A percentile compares a stretch with the other conserved stretches of the same genome.
Conservation (phyloP, 2,797 vertebrate species). For the Acrossocheilus wenchowensis region DNA sequence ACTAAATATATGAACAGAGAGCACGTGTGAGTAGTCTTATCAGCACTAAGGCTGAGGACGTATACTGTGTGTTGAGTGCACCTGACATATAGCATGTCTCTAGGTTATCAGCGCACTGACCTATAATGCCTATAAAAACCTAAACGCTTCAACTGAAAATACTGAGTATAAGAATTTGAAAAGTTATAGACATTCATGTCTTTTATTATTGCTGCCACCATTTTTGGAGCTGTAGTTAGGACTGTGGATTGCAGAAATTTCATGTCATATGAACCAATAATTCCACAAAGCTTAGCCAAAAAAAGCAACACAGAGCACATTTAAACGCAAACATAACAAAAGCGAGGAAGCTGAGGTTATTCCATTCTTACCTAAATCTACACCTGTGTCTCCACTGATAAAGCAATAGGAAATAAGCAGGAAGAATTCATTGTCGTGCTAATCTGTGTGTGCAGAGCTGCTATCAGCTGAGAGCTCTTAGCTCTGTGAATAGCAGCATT, state of each 20-base stretch:
- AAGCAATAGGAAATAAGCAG: constrained; percentile 45
- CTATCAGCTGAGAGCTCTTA: constrained; percentile 74
- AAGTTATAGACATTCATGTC: not conserved
- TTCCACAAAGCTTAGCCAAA: constrained; percentile 1
- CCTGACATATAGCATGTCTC: constrained; percentile 67
- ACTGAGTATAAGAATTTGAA: not conserved
- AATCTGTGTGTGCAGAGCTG: constrained; percentile 60
- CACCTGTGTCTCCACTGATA: constrained; percentile 47
- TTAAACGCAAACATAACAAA: constrained; percentile 7
- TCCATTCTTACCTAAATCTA: constrained; percentile 36
- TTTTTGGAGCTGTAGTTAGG: not conserved
- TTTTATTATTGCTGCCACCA: not conserved
- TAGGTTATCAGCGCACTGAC: constrained; percentile 64
- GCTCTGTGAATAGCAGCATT: constrained; percentile 76
- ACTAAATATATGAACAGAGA: constrained; percentile 60
- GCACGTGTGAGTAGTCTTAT: constrained; percentile 60
- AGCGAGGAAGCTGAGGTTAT: constrained; percentile 25
- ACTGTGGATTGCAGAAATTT: not conserved
- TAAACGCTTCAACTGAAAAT: not conserved
- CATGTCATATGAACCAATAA: not conserved
- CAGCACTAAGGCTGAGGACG: constrained; percentile 55
- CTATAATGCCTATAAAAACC: not conserved
- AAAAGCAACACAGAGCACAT: not conserved
- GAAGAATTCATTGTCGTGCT: constrained; percentile 37
- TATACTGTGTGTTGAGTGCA: constrained; percentile 64